Percentiles rank a stretch among this genome's conserved stretches.
Conservation (phyloP, 2,888 invertebrate genomes). For the Caenorhabditis sp. region DNA sequence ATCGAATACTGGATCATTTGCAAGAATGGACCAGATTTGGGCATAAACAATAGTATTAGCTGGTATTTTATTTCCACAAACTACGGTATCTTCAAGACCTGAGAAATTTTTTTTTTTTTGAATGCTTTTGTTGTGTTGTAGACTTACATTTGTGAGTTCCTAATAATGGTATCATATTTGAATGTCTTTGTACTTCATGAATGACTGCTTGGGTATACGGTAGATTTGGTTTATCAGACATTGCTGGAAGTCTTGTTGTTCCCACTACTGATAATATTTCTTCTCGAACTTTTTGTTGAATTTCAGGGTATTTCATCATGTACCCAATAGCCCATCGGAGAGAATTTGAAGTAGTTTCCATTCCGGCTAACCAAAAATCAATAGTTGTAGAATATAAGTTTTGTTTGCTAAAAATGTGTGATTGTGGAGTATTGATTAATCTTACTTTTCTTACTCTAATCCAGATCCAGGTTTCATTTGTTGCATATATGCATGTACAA, state of each 20-base stretch:
- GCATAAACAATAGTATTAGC: constrained; percentile 24
- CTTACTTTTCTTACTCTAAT: constrained; percentile 23
- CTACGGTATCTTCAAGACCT: constrained; percentile 23
- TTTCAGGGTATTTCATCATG: constrained; percentile 44
- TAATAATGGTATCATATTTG: constrained; percentile 43
- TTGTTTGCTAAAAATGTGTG: constrained; percentile 1
- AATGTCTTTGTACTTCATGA: constrained; percentile 35
- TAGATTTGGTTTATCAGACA: constrained; percentile 39
- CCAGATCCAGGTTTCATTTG: constrained; percentile 10
- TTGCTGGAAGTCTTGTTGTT: constrained; percentile 22
- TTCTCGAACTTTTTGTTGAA: constrained; percentile 47
- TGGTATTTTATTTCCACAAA: constrained; percentile 23
- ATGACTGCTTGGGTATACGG: constrained; percentile 43
- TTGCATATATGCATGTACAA: constrained; percentile 45
- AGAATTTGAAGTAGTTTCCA: constrained; percentile 57
- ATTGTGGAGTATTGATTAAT: too few species aligned
- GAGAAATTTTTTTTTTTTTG: too few species aligned
- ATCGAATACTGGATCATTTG: constrained; percentile 38
- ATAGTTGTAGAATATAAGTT: constrained; percentile 19
- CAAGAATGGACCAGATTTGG: constrained; percentile 40
- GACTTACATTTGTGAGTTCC: constrained; percentile 14
- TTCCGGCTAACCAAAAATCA: constrained; percentile 59
- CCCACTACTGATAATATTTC: constrained; percentile 44
- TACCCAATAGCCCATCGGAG: constrained; percentile 50
- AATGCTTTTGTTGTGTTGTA: not conserved